These are phyloP conservation scores for Pachyramphus minor DNA, from an alignment of 2,113 vertebrate genomes.

Conservation along the genomic window DNA sequence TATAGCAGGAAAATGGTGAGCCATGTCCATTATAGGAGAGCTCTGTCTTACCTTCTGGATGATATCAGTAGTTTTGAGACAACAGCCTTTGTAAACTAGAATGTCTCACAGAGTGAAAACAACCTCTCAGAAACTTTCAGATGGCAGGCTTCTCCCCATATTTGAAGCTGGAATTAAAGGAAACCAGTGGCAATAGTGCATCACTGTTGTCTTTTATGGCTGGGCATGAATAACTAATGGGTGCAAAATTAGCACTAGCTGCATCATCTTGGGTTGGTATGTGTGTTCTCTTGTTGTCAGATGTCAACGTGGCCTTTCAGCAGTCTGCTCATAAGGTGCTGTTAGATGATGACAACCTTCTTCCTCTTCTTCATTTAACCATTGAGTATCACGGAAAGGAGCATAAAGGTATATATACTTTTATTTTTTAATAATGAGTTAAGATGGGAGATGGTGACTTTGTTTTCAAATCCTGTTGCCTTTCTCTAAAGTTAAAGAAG, in stretches of 20 bases:
- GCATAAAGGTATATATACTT: slow-evolving; percentile 82
- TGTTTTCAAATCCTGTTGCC: not conserved
- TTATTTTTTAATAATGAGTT: not conserved
- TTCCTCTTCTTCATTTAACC: slow-evolving; percentile 92
- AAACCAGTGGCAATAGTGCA: not conserved
- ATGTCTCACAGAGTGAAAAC: not conserved
- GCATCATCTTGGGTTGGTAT: not conserved
- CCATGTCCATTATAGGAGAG: not conserved
- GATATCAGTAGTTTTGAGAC: not conserved
- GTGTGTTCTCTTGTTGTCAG: slow-evolving; percentile 62
- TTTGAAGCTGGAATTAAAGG: not conserved
- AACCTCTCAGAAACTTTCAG: not conserved
- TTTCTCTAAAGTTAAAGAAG: not conserved
- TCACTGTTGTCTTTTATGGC: not conserved
- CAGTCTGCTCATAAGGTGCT: slow-evolving; percentile 95
- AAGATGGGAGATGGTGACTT: not conserved
- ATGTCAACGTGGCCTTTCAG: slow-evolving; percentile 97
- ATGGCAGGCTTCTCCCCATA: not conserved
- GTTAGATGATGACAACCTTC: slow-evolving; percentile 94
- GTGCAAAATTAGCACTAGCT: not conserved
- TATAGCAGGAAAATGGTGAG: not conserved
- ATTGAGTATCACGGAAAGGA: slow-evolving; percentile 95
- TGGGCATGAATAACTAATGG: not conserved
- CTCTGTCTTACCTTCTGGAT: not conserved
- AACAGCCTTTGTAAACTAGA: not conserved